phyloP scores from a whole-genome alignment of 2,888 invertebrate genomes.

The Peribatodes rhomboidaria region DNA sequence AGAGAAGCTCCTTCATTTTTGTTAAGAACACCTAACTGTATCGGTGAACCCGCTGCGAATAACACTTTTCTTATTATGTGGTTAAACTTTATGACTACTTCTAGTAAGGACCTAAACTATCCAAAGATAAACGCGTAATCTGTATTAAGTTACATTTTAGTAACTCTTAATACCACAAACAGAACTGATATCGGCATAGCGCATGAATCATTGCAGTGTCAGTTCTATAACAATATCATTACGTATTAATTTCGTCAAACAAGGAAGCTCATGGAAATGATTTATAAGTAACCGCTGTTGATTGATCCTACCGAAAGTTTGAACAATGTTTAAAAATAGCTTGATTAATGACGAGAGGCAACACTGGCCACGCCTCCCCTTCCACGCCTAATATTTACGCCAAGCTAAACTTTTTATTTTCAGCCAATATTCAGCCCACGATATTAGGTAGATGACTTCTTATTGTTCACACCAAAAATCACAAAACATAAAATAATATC shows the following conservation, averaged over 20 bases:
- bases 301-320: slow-evolving; percentile 2
- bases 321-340: slow-evolving; percentile 4
- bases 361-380: neutral
- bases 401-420: neutral
- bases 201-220: neutral
- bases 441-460: no score
- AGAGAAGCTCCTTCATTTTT: slow-evolving; percentile 1
- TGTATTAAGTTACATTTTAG: neutral
- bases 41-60: no score
- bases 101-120: neutral
- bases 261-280: neutral
- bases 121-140: neutral
- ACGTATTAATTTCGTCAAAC: slow-evolving; percentile 1
- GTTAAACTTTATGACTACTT: neutral
- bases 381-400: neutral
- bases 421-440: neutral
- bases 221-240: neutral
- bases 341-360: slow-evolving; percentile 6
- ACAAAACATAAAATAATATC: no score
- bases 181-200: neutral
- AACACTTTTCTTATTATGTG: neutral
- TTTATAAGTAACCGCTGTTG: neutral
- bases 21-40: slow-evolving; percentile 2
- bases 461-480: no score
- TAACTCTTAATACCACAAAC: neutral